These are phyloP conservation scores for Chelon auratus DNA, from an alignment of 2,797 vertebrate species.

Conservation along the genomic window DNA sequence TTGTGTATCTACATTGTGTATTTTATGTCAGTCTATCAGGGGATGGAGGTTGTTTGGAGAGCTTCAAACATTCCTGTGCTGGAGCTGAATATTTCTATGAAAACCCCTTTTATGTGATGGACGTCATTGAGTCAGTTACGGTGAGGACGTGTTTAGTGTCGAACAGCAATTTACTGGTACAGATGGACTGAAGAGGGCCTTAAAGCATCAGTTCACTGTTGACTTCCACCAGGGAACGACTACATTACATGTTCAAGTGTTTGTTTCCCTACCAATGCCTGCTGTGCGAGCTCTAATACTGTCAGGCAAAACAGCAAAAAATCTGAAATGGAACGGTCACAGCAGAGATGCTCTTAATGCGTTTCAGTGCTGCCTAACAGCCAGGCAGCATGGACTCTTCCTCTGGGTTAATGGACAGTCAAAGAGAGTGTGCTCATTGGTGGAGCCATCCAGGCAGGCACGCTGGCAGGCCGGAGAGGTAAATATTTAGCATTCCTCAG, in stretches of 20 bases:
- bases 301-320: conserved; percentile 3
- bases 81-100: conserved; percentile 17
- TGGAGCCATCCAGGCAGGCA: conserved; percentile 38
- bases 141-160: conserved; percentile 28
- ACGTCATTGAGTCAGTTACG: conserved; percentile 21
- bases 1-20: conserved; percentile 31
- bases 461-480: conserved; percentile 55
- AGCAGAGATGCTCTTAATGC: background rate
- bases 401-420: conserved; percentile 45
- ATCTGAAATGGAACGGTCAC: conserved; percentile 1
- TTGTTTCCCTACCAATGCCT: conserved; percentile 50
- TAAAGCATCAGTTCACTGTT: conserved; percentile 38
- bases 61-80: conserved; percentile 7
- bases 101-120: conserved; percentile 27
- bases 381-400: background rate
- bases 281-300: conserved; percentile 2
- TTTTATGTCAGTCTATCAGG: conserved; percentile 36
- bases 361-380: conserved; percentile 4
- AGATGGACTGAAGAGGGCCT: conserved; percentile 45
- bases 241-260: conserved; percentile 56
- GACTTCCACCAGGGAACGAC: conserved; percentile 43
- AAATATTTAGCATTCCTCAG: conserved; percentile 86
- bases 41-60: conserved; percentile 21
- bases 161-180: conserved; percentile 46
- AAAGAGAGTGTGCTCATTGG: conserved; percentile 53